phyloP scores from a whole-genome alignment of 2,888 invertebrate genomes.

The Eupithecia centaureata region DNA sequence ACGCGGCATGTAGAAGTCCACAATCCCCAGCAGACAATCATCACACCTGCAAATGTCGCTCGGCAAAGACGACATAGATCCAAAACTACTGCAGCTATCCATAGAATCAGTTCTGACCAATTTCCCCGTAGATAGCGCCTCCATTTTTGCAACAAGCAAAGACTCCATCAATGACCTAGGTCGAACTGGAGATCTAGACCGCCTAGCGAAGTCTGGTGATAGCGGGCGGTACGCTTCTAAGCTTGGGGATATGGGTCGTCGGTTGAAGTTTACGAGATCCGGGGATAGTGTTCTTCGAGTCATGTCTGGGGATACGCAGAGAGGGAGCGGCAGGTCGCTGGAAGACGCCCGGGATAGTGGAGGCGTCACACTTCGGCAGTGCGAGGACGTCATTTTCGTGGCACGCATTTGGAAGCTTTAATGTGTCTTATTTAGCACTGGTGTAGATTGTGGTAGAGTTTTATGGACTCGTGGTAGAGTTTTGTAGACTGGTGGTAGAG shows the following conservation, averaged over 20 bases:
- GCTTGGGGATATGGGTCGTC: slow-evolving; percentile 75
- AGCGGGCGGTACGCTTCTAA: slow-evolving; percentile 65
- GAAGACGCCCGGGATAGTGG: slow-evolving; percentile 79
- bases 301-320: slow-evolving; percentile 67
- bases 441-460: background rate
- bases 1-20: slow-evolving; percentile 87
- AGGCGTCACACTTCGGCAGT: slow-evolving; percentile 79
- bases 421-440: background rate
- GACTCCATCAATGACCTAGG: slow-evolving; percentile 93
- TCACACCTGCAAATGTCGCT: slow-evolving; percentile 92
- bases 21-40: slow-evolving; percentile 92
- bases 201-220: slow-evolving; percentile 75
- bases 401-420: slow-evolving; percentile 69
- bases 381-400: slow-evolving; percentile 81
- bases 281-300: slow-evolving; percentile 73
- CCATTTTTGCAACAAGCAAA: slow-evolving; percentile 92
- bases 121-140: slow-evolving; percentile 85
- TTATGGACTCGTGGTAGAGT: no score
- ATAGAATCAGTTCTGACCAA: slow-evolving; percentile 90
- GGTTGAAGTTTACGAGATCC: slow-evolving; percentile 65
- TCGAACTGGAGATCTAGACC: slow-evolving; percentile 82
- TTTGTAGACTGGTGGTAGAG: background rate
- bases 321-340: slow-evolving; percentile 58
- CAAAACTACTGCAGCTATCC: slow-evolving; percentile 89
- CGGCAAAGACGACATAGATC: slow-evolving; percentile 87